Conservation (phyloP, 2,888 invertebrate genomes). For the Drymonia ruficornis region DNA sequence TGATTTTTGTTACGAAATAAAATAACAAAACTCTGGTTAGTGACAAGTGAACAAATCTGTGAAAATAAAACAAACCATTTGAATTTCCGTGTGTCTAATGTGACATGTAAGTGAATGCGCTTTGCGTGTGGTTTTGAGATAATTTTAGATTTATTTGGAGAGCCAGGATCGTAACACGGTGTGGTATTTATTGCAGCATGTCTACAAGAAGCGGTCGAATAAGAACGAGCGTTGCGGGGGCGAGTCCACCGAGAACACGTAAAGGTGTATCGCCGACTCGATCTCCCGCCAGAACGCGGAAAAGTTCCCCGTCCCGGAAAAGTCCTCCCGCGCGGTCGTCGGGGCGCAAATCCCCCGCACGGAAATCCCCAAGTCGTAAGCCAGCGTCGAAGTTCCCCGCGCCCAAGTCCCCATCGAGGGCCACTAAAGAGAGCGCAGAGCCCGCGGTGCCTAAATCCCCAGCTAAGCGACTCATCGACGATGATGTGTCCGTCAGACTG, state of each 20-base stretch:
- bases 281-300: conserved; percentile 74
- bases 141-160: conserved; percentile 60
- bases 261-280: conserved; percentile 72
- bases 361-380: conserved; percentile 80
- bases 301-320: conserved; percentile 63
- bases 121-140: conserved; percentile 69
- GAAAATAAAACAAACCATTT: background rate
- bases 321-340: conserved; percentile 60
- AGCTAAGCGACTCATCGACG: conserved; percentile 57
- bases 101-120: conserved; percentile 50
- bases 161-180: conserved; percentile 29
- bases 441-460: conserved; percentile 58
- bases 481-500: conserved; percentile 53
- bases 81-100: conserved; percentile 12
- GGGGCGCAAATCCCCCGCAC: conserved; percentile 79
- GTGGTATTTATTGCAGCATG: conserved; percentile 55
- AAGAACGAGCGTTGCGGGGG: conserved; percentile 60
- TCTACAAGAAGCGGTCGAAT: conserved; percentile 75
- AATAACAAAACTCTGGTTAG: conserved; percentile 11
- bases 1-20: conserved; percentile 26
- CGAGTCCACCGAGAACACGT: conserved; percentile 66
- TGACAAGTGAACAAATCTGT: conserved; percentile 2
- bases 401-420: conserved; percentile 74
- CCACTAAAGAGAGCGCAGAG: conserved; percentile 52
- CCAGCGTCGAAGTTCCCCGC: conserved; percentile 68